These are phyloP conservation scores for Drosophila seguyi DNA, from an alignment of 1,140 invertebrate genomes.

Conservation along the genomic window DNA sequence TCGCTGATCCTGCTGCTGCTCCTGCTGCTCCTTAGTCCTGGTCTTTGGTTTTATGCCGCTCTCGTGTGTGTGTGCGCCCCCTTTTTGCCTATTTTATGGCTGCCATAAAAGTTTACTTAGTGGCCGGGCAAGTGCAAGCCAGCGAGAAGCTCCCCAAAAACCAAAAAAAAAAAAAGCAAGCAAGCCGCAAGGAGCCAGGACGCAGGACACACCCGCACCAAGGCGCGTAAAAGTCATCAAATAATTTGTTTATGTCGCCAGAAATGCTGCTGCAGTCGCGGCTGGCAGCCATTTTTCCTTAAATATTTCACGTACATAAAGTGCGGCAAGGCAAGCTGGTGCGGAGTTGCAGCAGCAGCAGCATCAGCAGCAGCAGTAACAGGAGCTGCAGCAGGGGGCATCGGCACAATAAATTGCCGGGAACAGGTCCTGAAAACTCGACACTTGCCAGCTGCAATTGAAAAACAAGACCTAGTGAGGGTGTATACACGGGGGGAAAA, in stretches of 20 bases:
- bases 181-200: neutral
- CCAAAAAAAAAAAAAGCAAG: too few species aligned
- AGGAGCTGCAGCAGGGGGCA: slow-evolving; percentile 3
- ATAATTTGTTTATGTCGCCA: slow-evolving; percentile 80
- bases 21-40: slow-evolving; percentile 43
- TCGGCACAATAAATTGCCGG: slow-evolving; percentile 11
- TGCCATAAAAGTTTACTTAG: slow-evolving; percentile 79
- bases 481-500: neutral
- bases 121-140: slow-evolving; percentile 64
- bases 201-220: neutral
- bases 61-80: slow-evolving; percentile 35
- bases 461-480: neutral
- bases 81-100: slow-evolving; percentile 80
- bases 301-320: slow-evolving; percentile 48
- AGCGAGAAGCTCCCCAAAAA: slow-evolving; percentile 26
- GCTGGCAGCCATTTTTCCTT: slow-evolving; percentile 31
- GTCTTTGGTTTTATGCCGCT: slow-evolving; percentile 66
- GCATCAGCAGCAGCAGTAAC: neutral
- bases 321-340: slow-evolving; percentile 2
- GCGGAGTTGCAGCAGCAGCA: neutral
- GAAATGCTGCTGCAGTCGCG: slow-evolving; percentile 50
- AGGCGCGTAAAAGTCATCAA: slow-evolving; percentile 70
- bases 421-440: slow-evolving; percentile 2
- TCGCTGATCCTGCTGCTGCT: slow-evolving; percentile 41
- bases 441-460: slow-evolving; percentile 4